Base-by-base conservation (phyloP, 2,797 vertebrate species). In the Tapirus indicus region DNA sequence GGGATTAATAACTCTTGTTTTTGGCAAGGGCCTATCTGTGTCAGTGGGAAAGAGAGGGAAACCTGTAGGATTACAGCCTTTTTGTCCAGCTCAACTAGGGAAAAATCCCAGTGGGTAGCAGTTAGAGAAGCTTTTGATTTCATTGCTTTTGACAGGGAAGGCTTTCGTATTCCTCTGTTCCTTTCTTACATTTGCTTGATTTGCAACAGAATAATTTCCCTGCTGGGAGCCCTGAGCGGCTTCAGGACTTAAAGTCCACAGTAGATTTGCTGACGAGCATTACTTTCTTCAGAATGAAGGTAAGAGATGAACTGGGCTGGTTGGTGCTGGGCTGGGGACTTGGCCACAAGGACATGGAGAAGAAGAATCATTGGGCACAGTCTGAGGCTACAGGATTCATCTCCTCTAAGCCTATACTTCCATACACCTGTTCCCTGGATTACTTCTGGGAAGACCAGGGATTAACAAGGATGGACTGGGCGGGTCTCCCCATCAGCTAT, bases 211-310 rank as follows among this genome's bases (percentile, higher is more conserved):
- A 99, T 98, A 99, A 99, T 98, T 99, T 99, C 94, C 99, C 99
- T 91, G 99, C 99, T 96, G 99, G 99, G 98, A 99, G 98, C 98
- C 99, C 99, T 7, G 99, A 99, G 13, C 98, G 99, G 11, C 99
- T 99, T 92, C 99, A 99, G 97, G 99, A 99, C 98, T 98, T 99
- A 87, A 99, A 99, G 97, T 99, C 99, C 64, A 99, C 99, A 0
- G 99, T 99, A 95, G 99, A 99, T 98, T 99, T 99, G 94, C 99
- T 99, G 95, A 99, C 99, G 97, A 99, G 99, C 99, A 99, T 99
- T 98, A 99, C 99, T 2, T 99, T 99, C 98, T 99, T 99, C 98
- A 99, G 99, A 98, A 99, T 99, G 99, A 99, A 99, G 99, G 99
- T 99, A 99, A 71, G 72, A 56, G 47, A 56, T 95, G 14, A 52